Evolutionary conservation across 1,140 invertebrate genomes (phyloP).

Genomic region (Coelopa frigida): DNA sequence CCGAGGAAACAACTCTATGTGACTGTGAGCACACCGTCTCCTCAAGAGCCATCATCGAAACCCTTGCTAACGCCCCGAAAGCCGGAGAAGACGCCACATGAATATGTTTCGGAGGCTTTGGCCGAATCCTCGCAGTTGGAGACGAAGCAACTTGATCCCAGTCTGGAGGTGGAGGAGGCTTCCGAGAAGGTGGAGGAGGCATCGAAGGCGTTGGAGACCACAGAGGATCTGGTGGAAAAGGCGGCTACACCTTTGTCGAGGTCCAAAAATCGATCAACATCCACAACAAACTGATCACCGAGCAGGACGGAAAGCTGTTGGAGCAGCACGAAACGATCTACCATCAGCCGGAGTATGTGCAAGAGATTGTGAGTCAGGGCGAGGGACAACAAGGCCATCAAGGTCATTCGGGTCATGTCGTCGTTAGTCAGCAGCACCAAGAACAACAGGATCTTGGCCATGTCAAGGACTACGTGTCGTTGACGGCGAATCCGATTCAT

Average conservation of each 20-base stretch:
- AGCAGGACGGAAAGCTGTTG: conserved; percentile 33
- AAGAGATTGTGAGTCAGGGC: conserved; percentile 4
- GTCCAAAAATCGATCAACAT: conserved; percentile 52
- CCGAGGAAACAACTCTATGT: too few relatives aligned
- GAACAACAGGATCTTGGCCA: background rate
- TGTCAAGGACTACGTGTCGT: conserved; percentile 19
- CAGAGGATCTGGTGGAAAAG: background rate
- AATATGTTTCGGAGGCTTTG: conserved; percentile 27
- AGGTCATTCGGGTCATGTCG: too few relatives aligned
- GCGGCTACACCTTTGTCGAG: conserved; percentile 49
- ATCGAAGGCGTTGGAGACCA: too few relatives aligned
- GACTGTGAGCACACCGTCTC: background rate
- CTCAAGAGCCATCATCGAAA: background rate
- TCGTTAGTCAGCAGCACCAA: background rate
- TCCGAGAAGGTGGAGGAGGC: background rate
- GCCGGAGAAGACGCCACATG: conserved; percentile 18
- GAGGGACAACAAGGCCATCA: background rate
- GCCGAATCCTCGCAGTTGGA: conserved; percentile 22
- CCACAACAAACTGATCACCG: conserved; percentile 40
- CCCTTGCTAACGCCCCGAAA: background rate
- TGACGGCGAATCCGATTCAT: conserved; percentile 30
- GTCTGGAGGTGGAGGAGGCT: background rate
- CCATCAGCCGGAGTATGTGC: conserved; percentile 20
- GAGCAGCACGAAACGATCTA: conserved; percentile 41
- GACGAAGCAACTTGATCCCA: background rate